Evolutionary conservation across 2,797 vertebrate species (phyloP), one percentile per base, ranked within the genome.

Genomic region (Chanos chanos): DNA sequence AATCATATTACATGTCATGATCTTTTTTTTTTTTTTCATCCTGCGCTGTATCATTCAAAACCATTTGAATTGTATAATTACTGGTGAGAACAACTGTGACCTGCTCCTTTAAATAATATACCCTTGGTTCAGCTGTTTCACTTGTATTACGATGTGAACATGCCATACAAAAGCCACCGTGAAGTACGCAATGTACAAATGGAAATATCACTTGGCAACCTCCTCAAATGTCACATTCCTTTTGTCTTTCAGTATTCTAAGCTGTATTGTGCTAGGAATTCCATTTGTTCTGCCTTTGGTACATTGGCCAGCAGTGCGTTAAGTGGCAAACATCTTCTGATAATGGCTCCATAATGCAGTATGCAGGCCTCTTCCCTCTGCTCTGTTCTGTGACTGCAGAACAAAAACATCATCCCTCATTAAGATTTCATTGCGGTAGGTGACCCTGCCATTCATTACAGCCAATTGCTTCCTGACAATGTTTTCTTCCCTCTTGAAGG

Each of bases 391-490:
- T 75, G 72, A 73, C 66, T 72, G 73, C 77, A 67, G 66, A 76
- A 47, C 68, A 55, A 69, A 66, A 74, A 68, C 67, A 70, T 64
- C 75, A 71, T 74, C 75, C 64, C 77, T 87, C 81, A 88, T 87
- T 89, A 86, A 77, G 81, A 83, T 83, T 86, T 83, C 54, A 79
- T 68, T 70, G 75, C 65, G 80, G 74, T 71, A 76, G 73, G 71
- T 83, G 82, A 83, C 83, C 84, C 83, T 76, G 79, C 79, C 82
- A 81, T 86, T 87, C 84, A 87, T 86, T 86, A 86, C 75, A 85
- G 77, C 78, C 85, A 86, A 85, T 81, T 78, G 74, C 79, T 84
- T 82, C 81, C 79, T 75, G 79, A 83, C 78, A 80, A 73, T 79
- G 77, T 82, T 82, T 79, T 78, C 63, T 69, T 62, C 70, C 64